A percentile compares a stretch with the other conserved stretches of the same genome.
These are phyloP conservation scores for Parauchenoglanis punctatus DNA, from an alignment of 2,797 vertebrate genomes.

Conservation along the genomic window DNA sequence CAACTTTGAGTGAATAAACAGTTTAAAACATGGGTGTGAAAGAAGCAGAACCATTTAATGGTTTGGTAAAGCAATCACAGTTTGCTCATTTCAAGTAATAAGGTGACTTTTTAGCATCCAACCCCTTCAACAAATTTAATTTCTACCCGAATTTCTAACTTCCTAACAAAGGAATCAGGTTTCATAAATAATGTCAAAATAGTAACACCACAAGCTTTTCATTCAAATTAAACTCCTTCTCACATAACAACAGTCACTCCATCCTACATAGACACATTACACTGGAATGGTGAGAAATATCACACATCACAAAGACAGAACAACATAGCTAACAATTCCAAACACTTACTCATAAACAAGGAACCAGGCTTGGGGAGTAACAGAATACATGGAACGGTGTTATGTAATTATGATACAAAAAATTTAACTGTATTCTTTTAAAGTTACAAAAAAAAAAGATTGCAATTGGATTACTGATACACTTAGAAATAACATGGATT, in stretches of 20 bases:
- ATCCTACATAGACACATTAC: slow-evolving; percentile 2
- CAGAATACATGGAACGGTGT: too few relatives aligned
- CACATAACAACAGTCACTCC: neutral
- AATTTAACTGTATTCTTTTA: too few relatives aligned
- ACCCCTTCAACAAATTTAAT: neutral
- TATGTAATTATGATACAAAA: too few relatives aligned
- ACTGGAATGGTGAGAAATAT: slow-evolving; percentile 14
- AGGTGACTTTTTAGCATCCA: neutral
- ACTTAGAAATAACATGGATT: too few relatives aligned
- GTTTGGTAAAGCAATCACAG: neutral
- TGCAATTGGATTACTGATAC: too few relatives aligned
- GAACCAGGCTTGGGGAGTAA: too few relatives aligned
- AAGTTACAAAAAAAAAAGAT: too few relatives aligned
- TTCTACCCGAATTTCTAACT: neutral
- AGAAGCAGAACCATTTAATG: neutral
- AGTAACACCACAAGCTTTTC: neutral
- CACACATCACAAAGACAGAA: neutral
- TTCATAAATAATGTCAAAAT: too few relatives aligned
- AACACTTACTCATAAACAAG: neutral
- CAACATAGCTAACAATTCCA: neutral
- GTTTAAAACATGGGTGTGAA: too few relatives aligned
- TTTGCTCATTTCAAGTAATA: neutral
- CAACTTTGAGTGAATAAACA: neutral
- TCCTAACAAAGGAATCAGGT: neutral
- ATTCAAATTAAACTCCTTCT: slow-evolving; percentile 6